Conservation (phyloP, 2,113 vertebrate genomes). For the Arvicanthis niloticus region DNA sequence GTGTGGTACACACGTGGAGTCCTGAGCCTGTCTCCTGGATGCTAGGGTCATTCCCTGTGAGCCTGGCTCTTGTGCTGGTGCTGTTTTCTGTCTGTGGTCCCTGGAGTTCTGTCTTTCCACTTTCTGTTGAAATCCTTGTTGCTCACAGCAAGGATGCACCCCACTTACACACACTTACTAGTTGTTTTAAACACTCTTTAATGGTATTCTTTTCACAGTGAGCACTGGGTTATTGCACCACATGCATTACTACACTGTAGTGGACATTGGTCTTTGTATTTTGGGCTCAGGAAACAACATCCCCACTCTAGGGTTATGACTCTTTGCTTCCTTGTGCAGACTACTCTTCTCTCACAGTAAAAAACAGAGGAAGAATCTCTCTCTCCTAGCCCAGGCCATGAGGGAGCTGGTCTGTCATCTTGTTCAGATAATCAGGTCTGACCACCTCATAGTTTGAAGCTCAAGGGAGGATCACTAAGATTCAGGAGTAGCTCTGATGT, state of each 20-base stretch:
- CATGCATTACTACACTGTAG: neutral
- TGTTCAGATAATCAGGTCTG: neutral
- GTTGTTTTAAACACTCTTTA: neutral
- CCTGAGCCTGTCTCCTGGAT: neutral
- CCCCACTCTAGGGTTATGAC: neutral
- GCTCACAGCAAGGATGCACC: neutral
- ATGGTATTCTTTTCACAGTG: neutral
- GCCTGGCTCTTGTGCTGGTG: neutral
- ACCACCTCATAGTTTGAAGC: neutral
- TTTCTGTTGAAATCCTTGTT: constrained; percentile 33
- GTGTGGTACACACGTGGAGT: neutral
- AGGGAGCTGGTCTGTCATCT: neutral
- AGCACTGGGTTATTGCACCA: neutral
- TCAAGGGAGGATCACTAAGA: neutral
- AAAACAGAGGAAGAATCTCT: neutral
- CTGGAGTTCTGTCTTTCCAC: neutral
- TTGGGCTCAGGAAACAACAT: neutral
- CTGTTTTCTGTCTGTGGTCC: neutral
- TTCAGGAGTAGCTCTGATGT: neutral
- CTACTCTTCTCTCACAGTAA: neutral
- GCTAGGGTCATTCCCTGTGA: neutral
- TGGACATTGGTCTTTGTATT: neutral
- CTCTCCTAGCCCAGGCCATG: neutral
- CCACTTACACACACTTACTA: neutral
- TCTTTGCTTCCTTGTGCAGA: neutral